Evolutionary conservation across 2,113 vertebrate species (phyloP).

Genomic region (Amia ocellicauda): DNA sequence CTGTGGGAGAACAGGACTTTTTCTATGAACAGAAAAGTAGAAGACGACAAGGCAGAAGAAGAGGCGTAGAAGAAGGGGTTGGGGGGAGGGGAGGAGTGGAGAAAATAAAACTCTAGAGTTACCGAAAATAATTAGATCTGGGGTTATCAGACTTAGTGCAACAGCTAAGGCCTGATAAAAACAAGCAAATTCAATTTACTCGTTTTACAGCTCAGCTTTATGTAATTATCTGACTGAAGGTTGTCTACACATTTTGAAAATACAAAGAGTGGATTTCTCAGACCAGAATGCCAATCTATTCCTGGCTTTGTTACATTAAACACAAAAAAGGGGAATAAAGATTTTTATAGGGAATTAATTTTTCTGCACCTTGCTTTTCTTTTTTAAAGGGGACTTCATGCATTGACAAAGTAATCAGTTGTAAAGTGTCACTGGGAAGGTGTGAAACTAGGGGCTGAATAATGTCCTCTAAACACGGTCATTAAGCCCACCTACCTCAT

Average conservation of each 20-base stretch:
- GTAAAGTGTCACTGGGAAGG: no score
- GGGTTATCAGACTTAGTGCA: slow-evolving; percentile 59
- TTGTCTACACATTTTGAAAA: not conserved
- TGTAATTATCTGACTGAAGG: not conserved
- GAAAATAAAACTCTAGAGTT: slow-evolving; percentile 49
- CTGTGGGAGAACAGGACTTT: not conserved
- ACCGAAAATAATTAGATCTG: slow-evolving; percentile 62
- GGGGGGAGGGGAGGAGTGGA: slow-evolving; percentile 34
- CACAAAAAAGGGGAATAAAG: no score
- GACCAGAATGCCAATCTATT: no score
- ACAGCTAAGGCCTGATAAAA: slow-evolving; percentile 62
- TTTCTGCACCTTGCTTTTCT: no score
- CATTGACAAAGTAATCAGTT: no score
- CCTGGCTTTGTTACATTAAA: no score
- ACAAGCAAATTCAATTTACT: slow-evolving; percentile 67
- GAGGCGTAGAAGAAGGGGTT: not conserved
- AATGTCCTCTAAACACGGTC: no score
- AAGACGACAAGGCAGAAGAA: not conserved
- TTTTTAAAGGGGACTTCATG: no score
- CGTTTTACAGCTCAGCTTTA: slow-evolving; percentile 47
- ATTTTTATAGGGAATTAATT: no score
- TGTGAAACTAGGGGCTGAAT: no score
- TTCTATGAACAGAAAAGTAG: not conserved
- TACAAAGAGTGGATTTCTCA: not conserved
- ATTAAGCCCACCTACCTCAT: no score